phyloP scores from a whole-genome alignment of 2,888 invertebrate species.

The Zeuzera pyrina region DNA sequence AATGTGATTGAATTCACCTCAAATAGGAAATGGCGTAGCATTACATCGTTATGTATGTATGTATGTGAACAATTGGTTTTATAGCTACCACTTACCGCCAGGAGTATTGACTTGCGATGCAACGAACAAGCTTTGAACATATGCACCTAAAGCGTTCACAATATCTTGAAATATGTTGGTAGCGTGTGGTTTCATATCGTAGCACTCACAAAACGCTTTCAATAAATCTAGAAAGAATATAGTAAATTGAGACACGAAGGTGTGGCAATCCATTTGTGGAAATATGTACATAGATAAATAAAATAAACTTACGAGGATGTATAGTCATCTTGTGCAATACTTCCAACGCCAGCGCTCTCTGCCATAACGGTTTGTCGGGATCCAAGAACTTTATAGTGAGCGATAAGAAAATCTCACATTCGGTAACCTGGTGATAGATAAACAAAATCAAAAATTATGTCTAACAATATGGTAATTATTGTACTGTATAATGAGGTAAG shows the following conservation, averaged over 20 bases:
- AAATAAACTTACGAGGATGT: slow-evolving; percentile 74
- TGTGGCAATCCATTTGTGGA: neutral
- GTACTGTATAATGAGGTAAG: too few species aligned
- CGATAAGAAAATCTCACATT: slow-evolving; percentile 98
- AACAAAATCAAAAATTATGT: too few species aligned
- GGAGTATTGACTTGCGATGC: slow-evolving; percentile 76
- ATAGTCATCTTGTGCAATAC: slow-evolving; percentile 95
- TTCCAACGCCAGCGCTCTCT: slow-evolving; percentile 94
- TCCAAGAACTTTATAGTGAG: slow-evolving; percentile 97
- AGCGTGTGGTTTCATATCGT: slow-evolving; percentile 95
- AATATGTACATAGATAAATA: neutral
- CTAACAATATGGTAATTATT: too few species aligned
- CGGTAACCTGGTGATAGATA: slow-evolving; percentile 81
- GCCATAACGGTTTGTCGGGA: slow-evolving; percentile 97
- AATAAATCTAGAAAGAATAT: slow-evolving; percentile 72
- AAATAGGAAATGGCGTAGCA: too few species aligned
- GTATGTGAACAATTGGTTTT: too few species aligned
- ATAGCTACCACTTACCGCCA: slow-evolving; percentile 38
- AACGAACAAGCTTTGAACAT: slow-evolving; percentile 92
- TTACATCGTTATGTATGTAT: too few species aligned
- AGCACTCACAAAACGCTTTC: slow-evolving; percentile 94
- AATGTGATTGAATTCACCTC: too few species aligned
- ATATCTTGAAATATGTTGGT: slow-evolving; percentile 96
- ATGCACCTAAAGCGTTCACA: slow-evolving; percentile 93
- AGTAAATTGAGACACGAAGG: neutral